Evolutionary conservation across 2,797 vertebrate species (phyloP), one percentile per base, ranked within the genome.

Genomic region (Hybognathus amarus): DNA sequence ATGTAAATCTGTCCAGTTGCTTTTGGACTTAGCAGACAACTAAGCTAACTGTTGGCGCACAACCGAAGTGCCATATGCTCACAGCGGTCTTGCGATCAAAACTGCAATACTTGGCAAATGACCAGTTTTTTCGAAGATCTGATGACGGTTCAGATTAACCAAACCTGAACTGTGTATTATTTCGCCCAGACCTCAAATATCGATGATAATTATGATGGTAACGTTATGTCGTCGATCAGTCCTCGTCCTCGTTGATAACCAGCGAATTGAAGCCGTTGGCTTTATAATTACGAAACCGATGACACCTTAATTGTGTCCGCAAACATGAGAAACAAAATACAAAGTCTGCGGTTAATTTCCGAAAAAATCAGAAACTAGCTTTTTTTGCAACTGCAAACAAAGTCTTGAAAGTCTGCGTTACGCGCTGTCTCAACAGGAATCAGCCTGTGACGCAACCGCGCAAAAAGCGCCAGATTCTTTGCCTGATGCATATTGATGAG

Each of bases 401-500:
- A 82, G 59, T 82, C 22, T 45, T 24, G 5, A 61, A 45, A 52
- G 80, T 50, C 33, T 68, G 24, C 40, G 40, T 59, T 70, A 71
- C 75, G 75, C 80, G 80, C 82, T 74, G 13, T 83, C 75, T 83
- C 75, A 0, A 78, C 54, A 71, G 67, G 63, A 71, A 70, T 83
- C 75, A 78, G 67, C 75, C 20, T 38, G 40, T 83, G 82, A 83
- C 82, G 82, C 42, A 63, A 78, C 1, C 75, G 71, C 82, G 66
- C 30, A 63, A 61, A 47, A n/a, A 24, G 54, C 75, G 74, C 67
- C 66, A 78, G 30, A 56, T 0, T 20, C 18, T 69, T 59, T 22
- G n/a, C 33, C 17, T 42, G 10, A 59, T 68, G 78, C 47, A 68
- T 80, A 27, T 70, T 70, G 24, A 69, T 12, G 24, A 52, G 5